Conservation (phyloP, 2,888 invertebrate genomes). For the Drosophila cyrtoloma region DNA sequence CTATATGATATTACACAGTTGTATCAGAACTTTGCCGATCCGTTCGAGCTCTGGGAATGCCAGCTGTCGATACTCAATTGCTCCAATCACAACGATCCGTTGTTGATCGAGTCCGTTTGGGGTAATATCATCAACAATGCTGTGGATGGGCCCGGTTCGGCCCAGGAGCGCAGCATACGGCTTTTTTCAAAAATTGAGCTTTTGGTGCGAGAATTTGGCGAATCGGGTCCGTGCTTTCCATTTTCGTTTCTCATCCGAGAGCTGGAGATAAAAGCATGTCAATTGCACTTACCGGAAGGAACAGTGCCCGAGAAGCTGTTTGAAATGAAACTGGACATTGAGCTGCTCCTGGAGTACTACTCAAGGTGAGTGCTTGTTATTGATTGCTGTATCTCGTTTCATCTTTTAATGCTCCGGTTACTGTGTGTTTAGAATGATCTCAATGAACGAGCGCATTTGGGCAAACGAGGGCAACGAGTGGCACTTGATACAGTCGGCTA, state of each 20-base stretch:
- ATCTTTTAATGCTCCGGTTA: neutral
- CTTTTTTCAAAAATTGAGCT: constrained; percentile 91
- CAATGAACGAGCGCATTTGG: constrained; percentile 94
- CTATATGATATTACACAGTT: constrained; percentile 95
- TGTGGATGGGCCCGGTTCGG: constrained; percentile 84
- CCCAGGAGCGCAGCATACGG: constrained; percentile 88
- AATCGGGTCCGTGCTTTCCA: constrained; percentile 95
- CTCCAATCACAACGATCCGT: constrained; percentile 95
- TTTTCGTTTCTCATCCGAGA: constrained; percentile 93
- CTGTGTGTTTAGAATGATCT: constrained; percentile 87
- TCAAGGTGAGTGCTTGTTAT: constrained; percentile 85
- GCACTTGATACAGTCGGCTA: constrained; percentile 92
- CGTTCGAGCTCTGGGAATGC: constrained; percentile 95
- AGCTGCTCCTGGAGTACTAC: constrained; percentile 93
- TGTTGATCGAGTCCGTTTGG: constrained; percentile 96
- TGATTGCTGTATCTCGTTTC: neutral
- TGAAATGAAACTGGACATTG: constrained; percentile 91
- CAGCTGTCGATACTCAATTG: constrained; percentile 97
- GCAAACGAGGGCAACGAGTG: constrained; percentile 93
- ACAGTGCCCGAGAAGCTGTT: constrained; percentile 92
- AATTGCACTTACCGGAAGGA: constrained; percentile 89
- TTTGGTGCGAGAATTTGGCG: constrained; percentile 91
- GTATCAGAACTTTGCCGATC: constrained; percentile 96
- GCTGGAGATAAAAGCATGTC: constrained; percentile 91
- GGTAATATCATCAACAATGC: constrained; percentile 89